Conservation (phyloP, 2,797 vertebrate genomes). For the Emydoidea blandingii region DNA sequence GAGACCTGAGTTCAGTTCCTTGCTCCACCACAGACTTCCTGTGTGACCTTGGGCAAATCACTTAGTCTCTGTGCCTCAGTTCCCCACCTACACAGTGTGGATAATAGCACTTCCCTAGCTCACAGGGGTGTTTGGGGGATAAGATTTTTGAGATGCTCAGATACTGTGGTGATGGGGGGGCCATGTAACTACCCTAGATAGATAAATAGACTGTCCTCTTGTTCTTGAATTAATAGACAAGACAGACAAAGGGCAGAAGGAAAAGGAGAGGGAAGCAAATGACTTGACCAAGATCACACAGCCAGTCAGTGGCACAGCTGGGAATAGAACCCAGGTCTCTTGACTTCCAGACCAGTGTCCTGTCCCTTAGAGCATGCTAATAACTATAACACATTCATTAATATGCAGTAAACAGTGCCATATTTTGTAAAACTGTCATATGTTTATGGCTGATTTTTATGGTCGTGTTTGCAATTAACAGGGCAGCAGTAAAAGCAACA, state of each 20-base stretch:
- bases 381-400: fast-evolving
- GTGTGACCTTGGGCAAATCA: neutral
- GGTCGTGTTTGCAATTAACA: neutral
- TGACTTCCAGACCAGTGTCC: neutral
- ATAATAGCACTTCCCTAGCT: fast-evolving
- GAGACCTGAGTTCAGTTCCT: neutral
- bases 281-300: neutral
- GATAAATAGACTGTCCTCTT: neutral
- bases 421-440: neutral
- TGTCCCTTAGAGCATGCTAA: neutral
- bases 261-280: neutral
- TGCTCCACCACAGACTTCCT: neutral
- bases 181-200: neutral
- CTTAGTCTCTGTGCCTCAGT: neutral
- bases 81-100: neutral
- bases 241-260: neutral
- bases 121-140: neutral
- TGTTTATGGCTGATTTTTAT: neutral
- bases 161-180: no score
- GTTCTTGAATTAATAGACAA: neutral
- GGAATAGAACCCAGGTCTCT: neutral
- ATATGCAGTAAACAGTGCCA: neutral
- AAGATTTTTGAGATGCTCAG: neutral
- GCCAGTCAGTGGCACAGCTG: neutral
- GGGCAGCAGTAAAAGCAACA: neutral